Evolutionary conservation across 2,888 invertebrate genomes (phyloP).

Genomic region (Lypha dubia): DNA sequence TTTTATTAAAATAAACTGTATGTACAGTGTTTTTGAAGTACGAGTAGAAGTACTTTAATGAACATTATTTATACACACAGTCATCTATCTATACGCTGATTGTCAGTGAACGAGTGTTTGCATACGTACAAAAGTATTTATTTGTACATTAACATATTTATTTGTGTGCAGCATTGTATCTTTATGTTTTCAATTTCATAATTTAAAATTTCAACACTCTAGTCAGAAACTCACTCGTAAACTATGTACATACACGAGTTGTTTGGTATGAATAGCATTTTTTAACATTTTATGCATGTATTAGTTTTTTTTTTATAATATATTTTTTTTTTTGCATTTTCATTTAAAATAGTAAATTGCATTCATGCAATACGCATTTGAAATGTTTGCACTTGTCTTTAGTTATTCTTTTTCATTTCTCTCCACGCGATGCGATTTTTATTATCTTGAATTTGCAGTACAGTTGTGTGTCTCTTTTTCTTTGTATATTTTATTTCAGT

Average conservation of each 20-base stretch:
- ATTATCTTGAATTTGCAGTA: slow-evolving; percentile 47
- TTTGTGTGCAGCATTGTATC: background rate
- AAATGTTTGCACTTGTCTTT: slow-evolving; percentile 58
- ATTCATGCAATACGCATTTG: slow-evolving; percentile 65
- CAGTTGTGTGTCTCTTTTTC: slow-evolving; percentile 52
- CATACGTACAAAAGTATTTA: too few species aligned
- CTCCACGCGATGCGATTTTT: slow-evolving; percentile 36
- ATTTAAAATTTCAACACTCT: slow-evolving; percentile 62
- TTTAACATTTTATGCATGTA: slow-evolving; percentile 2
- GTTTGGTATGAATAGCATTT: slow-evolving; percentile 57
- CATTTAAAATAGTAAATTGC: slow-evolving; percentile 45
- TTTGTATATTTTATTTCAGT: too few species aligned
- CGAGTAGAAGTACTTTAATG: background rate
- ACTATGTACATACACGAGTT: slow-evolving; percentile 56
- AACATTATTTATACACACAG: slow-evolving; percentile 14
- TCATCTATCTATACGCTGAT: slow-evolving; percentile 20
- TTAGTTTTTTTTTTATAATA: slow-evolving; percentile 30
- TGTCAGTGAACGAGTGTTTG: slow-evolving; percentile 23
- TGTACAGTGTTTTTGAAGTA: background rate
- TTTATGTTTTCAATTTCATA: slow-evolving; percentile 47
- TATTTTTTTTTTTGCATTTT: slow-evolving; percentile 28
- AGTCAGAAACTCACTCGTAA: slow-evolving; percentile 67
- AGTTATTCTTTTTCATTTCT: slow-evolving; percentile 25
- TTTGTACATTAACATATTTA: slow-evolving; percentile 22
- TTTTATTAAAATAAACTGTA: background rate